A percentile compares a stretch with the other conserved stretches of the same genome.
phyloP scores from a whole-genome alignment of 2,797 vertebrate species.

The Aphelocoma californica region DNA sequence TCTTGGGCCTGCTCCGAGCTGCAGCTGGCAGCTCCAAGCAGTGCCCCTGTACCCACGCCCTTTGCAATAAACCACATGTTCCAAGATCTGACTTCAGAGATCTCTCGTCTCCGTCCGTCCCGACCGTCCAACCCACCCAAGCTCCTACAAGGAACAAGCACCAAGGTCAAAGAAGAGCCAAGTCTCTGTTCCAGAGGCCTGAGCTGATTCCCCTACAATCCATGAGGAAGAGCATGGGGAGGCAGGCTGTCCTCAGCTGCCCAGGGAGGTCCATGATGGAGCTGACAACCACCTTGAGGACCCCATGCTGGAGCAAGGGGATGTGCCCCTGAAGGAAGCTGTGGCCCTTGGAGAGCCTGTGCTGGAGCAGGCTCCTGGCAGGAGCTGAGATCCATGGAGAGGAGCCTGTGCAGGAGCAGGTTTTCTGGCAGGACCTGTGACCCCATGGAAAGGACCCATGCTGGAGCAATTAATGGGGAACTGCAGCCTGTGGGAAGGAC shows the following conservation, averaged over 20 bases:
- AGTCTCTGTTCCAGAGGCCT: not conserved
- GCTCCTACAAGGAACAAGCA: not conserved
- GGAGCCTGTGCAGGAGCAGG: not conserved
- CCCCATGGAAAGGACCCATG: fast-evolving
- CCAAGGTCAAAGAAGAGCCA: not conserved
- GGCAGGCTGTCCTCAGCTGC: not conserved
- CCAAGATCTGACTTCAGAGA: too few relatives aligned
- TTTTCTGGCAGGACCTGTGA: not conserved
- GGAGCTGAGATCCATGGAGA: not conserved
- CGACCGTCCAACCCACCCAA: too few relatives aligned
- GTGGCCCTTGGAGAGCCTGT: not conserved
- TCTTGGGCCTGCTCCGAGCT: too few relatives aligned
- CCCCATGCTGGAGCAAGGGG: not conserved
- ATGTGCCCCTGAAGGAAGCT: not conserved
- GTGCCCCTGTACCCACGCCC: too few relatives aligned
- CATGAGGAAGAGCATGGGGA: not conserved
- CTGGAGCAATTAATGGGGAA: not conserved
- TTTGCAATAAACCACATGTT: too few relatives aligned
- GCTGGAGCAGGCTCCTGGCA: not conserved
- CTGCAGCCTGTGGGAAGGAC: not conserved
- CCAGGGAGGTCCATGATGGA: not conserved
- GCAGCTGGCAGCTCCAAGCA: too few relatives aligned
- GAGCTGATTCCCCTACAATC: not conserved
- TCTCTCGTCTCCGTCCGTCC: too few relatives aligned
- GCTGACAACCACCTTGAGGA: not conserved